Conservation (phyloP, 2,888 invertebrate genomes). For the Drosophila robusta region DNA sequence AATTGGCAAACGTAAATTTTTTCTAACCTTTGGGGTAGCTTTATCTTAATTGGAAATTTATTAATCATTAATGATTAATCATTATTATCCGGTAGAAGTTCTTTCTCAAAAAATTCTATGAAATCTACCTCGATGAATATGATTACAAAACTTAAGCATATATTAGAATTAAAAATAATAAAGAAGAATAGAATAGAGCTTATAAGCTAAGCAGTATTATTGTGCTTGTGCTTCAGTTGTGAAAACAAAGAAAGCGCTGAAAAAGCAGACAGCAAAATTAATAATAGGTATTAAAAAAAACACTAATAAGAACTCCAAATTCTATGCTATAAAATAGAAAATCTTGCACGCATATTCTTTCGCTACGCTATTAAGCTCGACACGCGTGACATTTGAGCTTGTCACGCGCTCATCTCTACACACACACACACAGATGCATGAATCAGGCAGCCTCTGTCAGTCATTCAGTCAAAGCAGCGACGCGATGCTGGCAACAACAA, state of each 20-base stretch:
- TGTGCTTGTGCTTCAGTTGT: no score
- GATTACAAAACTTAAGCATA: no score
- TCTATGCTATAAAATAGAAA: not conserved
- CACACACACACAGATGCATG: slow-evolving; percentile 9
- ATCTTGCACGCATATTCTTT: not conserved
- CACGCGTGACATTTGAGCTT: slow-evolving; percentile 24
- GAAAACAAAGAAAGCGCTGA: not conserved
- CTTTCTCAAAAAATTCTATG: no score
- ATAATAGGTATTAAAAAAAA: not conserved
- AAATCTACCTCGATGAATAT: no score
- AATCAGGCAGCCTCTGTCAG: slow-evolving; percentile 42
- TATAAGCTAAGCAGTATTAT: no score
- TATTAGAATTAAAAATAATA: no score
- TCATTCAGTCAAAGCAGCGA: slow-evolving; percentile 19
- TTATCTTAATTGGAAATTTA: no score
- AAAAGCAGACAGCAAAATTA: not conserved
- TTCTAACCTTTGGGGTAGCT: no score
- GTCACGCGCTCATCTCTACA: slow-evolving; percentile 42
- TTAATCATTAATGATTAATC: no score
- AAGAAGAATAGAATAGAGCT: no score
- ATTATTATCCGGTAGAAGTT: no score
- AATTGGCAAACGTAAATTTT: no score
- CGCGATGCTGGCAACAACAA: slow-evolving; percentile 2
- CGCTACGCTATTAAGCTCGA: not conserved
- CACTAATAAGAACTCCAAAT: slow-evolving; percentile 11